Evolutionary conservation across 2,797 vertebrate genomes (phyloP).

Genomic region (Brachyrhaphis roseni): DNA sequence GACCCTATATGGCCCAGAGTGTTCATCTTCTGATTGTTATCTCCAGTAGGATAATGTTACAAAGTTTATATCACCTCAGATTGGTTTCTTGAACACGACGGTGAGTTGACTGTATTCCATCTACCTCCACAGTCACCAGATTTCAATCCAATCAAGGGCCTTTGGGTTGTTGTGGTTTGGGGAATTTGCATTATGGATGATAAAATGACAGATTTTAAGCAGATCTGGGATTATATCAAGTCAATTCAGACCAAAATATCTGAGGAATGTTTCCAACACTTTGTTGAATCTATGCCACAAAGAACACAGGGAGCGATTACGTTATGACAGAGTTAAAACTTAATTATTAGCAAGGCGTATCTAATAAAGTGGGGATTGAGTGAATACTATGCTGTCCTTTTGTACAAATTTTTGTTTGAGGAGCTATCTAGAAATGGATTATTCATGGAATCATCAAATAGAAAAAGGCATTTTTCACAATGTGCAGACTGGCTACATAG

Average conservation of each 20-base stretch:
- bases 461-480: not conserved
- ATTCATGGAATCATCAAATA: not conserved
- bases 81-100: not conserved
- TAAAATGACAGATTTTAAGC: not conserved
- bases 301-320: not conserved
- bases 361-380: not conserved
- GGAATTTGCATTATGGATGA: not conserved
- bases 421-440: not conserved
- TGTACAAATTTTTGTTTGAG: not conserved
- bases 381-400: not conserved
- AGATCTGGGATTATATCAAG: not conserved
- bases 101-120: not conserved
- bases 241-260: not conserved
- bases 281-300: not conserved
- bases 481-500: not conserved
- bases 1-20: not conserved
- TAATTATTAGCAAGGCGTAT: not conserved
- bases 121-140: not conserved
- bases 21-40: not conserved
- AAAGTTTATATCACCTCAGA: not conserved
- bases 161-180: not conserved
- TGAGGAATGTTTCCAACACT: not conserved
- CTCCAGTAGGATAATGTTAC: not conserved
- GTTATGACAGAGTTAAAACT: not conserved
- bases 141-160: not conserved